Percentiles rank a stretch among this genome's conserved stretches.
These are phyloP conservation scores for Tragelaphus buxtoni DNA, from an alignment of 2,113 vertebrate genomes.

Conservation along the genomic window DNA sequence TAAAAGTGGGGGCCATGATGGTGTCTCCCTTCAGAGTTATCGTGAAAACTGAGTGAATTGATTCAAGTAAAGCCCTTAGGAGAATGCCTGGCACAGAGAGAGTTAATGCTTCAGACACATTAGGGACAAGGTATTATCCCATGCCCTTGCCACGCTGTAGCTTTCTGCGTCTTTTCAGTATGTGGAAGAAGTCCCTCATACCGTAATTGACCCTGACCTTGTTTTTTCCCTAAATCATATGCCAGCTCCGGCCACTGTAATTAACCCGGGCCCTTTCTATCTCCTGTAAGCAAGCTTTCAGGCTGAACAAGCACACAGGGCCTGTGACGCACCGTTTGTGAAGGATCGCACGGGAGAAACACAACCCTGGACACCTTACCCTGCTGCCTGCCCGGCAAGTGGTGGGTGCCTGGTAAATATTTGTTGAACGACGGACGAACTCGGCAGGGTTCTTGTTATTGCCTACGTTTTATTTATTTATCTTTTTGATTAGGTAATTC, in stretches of 20 bases:
- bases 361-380: background rate
- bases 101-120: background rate
- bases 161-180: background rate
- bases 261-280: background rate
- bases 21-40: background rate
- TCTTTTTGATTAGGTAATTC: constrained; percentile 51
- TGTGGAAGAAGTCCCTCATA: background rate
- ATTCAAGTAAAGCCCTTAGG: background rate
- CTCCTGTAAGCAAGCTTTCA: background rate
- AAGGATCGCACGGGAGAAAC: background rate
- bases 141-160: background rate
- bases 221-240: constrained; percentile 6
- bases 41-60: background rate
- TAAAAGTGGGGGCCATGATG: background rate
- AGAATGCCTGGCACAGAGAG: background rate
- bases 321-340: background rate
- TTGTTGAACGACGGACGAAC: constrained; percentile 38
- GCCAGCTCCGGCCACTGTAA: background rate
- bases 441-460: constrained; percentile 37
- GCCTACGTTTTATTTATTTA: constrained; percentile 53
- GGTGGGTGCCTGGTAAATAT: constrained; percentile 39
- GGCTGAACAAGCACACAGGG: background rate
- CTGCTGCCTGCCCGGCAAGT: constrained; percentile 5
- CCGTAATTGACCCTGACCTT: background rate
- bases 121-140: background rate